These are phyloP conservation scores for Hippocampus abdominalis DNA, from an alignment of 2,113 vertebrate genomes.

Conservation along the genomic window DNA sequence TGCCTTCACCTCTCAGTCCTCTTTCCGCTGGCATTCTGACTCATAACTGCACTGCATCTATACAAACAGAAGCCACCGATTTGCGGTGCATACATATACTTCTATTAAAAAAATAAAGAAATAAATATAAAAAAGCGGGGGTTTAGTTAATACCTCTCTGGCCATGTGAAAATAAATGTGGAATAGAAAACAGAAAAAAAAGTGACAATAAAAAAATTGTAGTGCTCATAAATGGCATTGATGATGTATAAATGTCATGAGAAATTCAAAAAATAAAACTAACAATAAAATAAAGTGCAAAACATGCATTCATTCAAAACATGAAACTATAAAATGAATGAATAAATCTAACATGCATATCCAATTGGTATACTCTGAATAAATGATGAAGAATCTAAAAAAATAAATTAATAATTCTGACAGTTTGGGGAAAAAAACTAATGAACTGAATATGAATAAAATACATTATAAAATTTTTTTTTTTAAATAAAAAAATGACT, in stretches of 20 bases:
- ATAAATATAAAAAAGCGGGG: too few species aligned
- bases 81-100: background rate
- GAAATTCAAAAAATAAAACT: background rate
- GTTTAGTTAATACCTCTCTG: background rate
- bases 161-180: background rate
- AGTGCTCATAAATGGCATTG: background rate
- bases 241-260: background rate
- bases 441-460: too few species aligned
- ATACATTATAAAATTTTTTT: too few species aligned
- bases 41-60: slow-evolving; percentile 3
- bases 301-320: background rate
- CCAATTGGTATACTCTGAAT: too few species aligned
- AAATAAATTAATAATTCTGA: too few species aligned
- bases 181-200: background rate
- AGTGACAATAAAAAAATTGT: background rate
- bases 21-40: slow-evolving; percentile 35
- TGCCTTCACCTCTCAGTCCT: background rate
- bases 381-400: too few species aligned
- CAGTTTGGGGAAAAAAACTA: too few species aligned
- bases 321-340: too few species aligned
- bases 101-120: background rate
- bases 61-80: background rate
- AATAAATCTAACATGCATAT: too few species aligned
- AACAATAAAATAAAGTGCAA: background rate
- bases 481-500: too few species aligned